These are phyloP conservation scores for Scatophagus argus DNA, from an alignment of 2,113 vertebrate species.

Conservation along the genomic window DNA sequence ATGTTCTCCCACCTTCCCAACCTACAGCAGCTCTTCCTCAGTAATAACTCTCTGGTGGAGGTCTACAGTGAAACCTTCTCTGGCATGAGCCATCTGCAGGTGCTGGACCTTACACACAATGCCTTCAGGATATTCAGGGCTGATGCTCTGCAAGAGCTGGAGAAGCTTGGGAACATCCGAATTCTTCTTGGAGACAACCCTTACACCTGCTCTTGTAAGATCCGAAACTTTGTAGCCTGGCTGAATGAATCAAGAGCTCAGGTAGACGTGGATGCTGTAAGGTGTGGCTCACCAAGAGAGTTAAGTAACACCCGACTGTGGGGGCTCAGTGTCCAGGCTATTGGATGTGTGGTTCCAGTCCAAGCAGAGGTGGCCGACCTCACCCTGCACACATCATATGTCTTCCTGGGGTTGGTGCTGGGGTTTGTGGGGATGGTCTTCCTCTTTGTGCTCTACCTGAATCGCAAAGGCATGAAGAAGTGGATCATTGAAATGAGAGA, in stretches of 20 bases:
- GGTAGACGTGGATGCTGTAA: conserved; percentile 77
- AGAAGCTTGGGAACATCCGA: conserved; percentile 60
- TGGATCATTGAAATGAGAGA: conserved; percentile 82
- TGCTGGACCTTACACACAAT: conserved; percentile 82
- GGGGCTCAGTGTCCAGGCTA: conserved; percentile 51
- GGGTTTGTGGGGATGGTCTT: conserved; percentile 86
- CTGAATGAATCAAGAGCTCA: conserved; percentile 74
- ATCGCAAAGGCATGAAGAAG: conserved; percentile 84
- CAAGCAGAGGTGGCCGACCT: conserved; percentile 66
- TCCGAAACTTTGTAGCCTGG: conserved; percentile 77
- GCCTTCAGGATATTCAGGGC: conserved; percentile 68
- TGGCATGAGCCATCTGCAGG: conserved; percentile 74
- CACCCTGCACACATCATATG: conserved; percentile 84
- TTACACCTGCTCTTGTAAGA: conserved; percentile 82
- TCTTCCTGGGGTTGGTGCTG: conserved; percentile 83
- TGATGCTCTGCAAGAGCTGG: conserved; percentile 77
- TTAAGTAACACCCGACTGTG: conserved; percentile 64
- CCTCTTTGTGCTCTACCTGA: conserved; percentile 87
- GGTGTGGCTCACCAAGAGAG: conserved; percentile 71
- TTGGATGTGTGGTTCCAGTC: conserved; percentile 74
- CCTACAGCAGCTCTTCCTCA: conserved; percentile 76
- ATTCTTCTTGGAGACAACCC: conserved; percentile 83
- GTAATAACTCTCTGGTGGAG: conserved; percentile 82
- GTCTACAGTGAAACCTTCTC: conserved; percentile 82
- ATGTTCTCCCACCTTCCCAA: conserved; percentile 69